Conservation (phyloP, 1,140 invertebrate genomes). For the Cephus cinctus region DNA sequence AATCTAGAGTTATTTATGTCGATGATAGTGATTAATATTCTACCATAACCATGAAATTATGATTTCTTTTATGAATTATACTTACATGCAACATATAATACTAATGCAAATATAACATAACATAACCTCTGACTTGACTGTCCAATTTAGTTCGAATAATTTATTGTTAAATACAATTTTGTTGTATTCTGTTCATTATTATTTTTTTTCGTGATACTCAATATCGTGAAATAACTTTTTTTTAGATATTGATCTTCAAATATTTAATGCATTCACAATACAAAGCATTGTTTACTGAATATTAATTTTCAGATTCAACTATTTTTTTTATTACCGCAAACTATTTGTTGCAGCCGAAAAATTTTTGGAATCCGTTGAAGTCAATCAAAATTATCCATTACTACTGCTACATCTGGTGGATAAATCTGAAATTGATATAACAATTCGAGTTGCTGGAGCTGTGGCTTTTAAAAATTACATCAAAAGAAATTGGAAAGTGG, state of each 20-base stretch:
- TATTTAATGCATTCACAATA: background rate
- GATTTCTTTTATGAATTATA: slow-evolving; percentile 10
- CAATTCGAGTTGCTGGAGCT: slow-evolving; percentile 82
- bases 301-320: background rate
- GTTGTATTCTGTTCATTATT: background rate
- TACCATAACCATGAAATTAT: too few species aligned
- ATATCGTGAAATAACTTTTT: background rate
- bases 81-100: slow-evolving; percentile 8
- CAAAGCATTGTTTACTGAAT: slow-evolving; percentile 5
- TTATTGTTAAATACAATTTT: slow-evolving; percentile 1
- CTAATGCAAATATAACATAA: slow-evolving; percentile 6
- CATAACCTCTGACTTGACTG: background rate
- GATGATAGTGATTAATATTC: too few species aligned
- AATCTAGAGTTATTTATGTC: too few species aligned
- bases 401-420: slow-evolving; percentile 83
- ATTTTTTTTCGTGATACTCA: background rate
- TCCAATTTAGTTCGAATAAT: slow-evolving; percentile 6
- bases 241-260: background rate
- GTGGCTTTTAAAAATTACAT: slow-evolving; percentile 97
- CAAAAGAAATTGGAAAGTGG: slow-evolving; percentile 91
- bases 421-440: slow-evolving; percentile 73
- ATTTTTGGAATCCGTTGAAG: slow-evolving; percentile 86
- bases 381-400: slow-evolving; percentile 88
- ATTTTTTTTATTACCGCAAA: slow-evolving; percentile 12
- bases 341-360: slow-evolving; percentile 77